phyloP scores from a whole-genome alignment of 1,140 invertebrate species.

The Oscheius sp. region DNA sequence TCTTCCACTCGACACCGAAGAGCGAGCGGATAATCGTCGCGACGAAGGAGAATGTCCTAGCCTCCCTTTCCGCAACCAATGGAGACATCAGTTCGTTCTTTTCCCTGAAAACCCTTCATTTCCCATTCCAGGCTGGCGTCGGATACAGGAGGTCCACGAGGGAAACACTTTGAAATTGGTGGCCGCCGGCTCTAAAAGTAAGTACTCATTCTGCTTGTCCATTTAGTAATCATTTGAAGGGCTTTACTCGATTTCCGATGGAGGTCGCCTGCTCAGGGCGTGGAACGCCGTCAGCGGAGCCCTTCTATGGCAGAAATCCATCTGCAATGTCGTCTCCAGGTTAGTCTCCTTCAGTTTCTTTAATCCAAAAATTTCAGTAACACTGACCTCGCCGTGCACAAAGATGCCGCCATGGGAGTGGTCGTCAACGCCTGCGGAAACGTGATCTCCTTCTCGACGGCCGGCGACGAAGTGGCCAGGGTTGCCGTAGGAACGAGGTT shows the following conservation, averaged over 20 bases:
- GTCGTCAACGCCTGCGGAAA: not conserved
- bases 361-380: not conserved
- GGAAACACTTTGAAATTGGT: not conserved
- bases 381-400: not conserved
- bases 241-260: slow-evolving; percentile 6
- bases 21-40: not conserved
- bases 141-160: not conserved
- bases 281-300: slow-evolving; percentile 2
- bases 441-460: not conserved
- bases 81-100: slow-evolving; percentile 6
- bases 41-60: slow-evolving; percentile 9
- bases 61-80: not conserved
- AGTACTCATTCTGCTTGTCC: not conserved
- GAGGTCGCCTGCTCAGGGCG: not conserved
- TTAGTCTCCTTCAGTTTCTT: not conserved
- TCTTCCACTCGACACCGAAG: not conserved
- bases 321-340: not conserved
- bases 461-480: not conserved
- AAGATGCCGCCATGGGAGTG: not conserved
- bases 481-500: not conserved
- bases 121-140: slow-evolving; percentile 20
- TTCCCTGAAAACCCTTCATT: not conserved
- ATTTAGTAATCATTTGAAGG: not conserved
- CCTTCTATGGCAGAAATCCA: not conserved
- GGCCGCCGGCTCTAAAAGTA: not conserved